Evolutionary conservation across 1,140 invertebrate species (phyloP).

Genomic region (Drosophila nigrodunni): DNA sequence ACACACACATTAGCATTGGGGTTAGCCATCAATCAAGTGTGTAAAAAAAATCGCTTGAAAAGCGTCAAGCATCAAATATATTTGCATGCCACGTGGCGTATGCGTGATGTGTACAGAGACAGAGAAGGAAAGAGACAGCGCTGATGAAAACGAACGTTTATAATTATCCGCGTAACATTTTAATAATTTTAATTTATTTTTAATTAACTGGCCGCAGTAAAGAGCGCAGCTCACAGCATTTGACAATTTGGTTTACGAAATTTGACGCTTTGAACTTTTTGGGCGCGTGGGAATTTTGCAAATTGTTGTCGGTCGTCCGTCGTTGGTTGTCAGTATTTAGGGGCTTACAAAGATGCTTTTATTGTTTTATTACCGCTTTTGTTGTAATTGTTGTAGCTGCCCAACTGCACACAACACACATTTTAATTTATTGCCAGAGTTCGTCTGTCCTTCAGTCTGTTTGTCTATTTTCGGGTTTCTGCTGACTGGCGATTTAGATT

Average conservation of each 20-base stretch:
- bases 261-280: slow-evolving; percentile 55
- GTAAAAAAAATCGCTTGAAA: slow-evolving; percentile 33
- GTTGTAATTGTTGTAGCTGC: slow-evolving; percentile 12
- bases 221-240: neutral
- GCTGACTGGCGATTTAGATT: slow-evolving; percentile 80
- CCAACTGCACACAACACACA: slow-evolving; percentile 42
- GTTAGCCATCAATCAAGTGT: slow-evolving; percentile 71
- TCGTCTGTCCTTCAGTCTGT: no score
- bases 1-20: slow-evolving; percentile 29
- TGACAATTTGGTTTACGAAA: slow-evolving; percentile 46
- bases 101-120: slow-evolving; percentile 46
- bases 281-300: neutral
- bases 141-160: neutral
- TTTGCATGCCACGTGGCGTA: slow-evolving; percentile 59
- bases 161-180: slow-evolving; percentile 68
- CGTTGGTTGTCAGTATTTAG: neutral
- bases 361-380: neutral
- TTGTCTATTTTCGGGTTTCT: slow-evolving; percentile 35
- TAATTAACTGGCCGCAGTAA: slow-evolving; percentile 58
- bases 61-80: slow-evolving; percentile 52
- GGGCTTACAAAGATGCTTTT: neutral
- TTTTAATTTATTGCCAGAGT: slow-evolving; percentile 49
- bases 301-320: neutral
- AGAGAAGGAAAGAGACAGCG: neutral
- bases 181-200: slow-evolving; percentile 77